Conservation (phyloP, 2,888 invertebrate genomes). For the Idaea dimidiata region DNA sequence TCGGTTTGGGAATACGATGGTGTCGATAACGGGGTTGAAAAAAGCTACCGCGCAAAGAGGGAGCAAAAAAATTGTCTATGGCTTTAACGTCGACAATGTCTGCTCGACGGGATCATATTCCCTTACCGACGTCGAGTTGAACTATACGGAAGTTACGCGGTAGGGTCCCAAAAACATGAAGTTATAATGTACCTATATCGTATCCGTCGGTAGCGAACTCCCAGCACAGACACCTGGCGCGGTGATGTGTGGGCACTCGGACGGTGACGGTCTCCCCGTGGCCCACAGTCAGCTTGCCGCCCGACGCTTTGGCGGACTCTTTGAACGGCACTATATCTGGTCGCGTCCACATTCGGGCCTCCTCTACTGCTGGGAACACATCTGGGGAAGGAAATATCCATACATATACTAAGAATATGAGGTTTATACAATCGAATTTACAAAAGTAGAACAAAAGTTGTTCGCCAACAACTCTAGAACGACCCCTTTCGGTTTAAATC, state of each 20-base stretch:
- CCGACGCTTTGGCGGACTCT: conserved; percentile 92
- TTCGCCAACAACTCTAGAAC: too few species aligned
- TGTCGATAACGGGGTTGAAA: too few species aligned
- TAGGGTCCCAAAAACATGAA: background rate
- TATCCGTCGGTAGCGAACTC: conserved; percentile 99
- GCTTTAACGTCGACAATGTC: too few species aligned
- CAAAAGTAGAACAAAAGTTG: too few species aligned
- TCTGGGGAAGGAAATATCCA: conserved; percentile 37
- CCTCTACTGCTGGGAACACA: conserved; percentile 76
- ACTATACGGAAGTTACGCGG: too few species aligned
- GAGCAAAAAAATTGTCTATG: too few species aligned
- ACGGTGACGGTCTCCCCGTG: conserved; percentile 99
- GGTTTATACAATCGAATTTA: too few species aligned
- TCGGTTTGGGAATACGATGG: too few species aligned
- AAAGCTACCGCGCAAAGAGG: too few species aligned
- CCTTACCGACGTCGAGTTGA: too few species aligned
- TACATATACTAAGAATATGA: background rate
- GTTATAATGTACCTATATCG: conserved; percentile 86
- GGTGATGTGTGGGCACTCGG: conserved; percentile 96
- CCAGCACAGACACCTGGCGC: conserved; percentile 97
- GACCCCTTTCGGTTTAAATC: too few species aligned
- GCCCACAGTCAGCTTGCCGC: conserved; percentile 89
- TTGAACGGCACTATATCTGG: conserved; percentile 94
- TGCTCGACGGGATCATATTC: too few species aligned
- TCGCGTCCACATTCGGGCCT: conserved; percentile 98